Percentiles rank a stretch among this genome's conserved stretches.
These are phyloP conservation scores for Aleadryas rufinucha DNA, from an alignment of 2,113 vertebrate genomes.

Conservation along the genomic window DNA sequence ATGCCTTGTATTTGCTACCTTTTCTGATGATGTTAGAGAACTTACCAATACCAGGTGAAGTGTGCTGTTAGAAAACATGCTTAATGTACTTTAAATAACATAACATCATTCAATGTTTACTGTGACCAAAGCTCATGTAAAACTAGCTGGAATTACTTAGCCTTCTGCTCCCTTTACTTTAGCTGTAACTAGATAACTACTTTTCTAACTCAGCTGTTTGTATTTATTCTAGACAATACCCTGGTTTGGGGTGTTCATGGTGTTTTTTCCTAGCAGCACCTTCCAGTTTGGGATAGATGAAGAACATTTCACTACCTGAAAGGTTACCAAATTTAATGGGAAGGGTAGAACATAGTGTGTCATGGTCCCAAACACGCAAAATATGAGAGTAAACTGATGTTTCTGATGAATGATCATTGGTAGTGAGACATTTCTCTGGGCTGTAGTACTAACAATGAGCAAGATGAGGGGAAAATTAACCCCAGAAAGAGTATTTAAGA, in stretches of 20 bases:
- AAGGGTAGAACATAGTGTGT: not conserved
- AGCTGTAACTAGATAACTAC: not conserved
- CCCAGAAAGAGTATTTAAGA: not conserved
- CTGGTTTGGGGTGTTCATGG: not conserved
- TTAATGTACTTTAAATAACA: not conserved
- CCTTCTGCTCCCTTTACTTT: not conserved
- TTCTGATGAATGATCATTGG: not conserved
- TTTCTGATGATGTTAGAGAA: not conserved
- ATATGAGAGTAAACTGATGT: not conserved
- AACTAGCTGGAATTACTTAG: not conserved
- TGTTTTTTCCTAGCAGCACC: not conserved
- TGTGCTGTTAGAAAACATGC: not conserved
- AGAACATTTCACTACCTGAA: not conserved
- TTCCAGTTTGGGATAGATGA: not conserved
- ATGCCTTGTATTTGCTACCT: not conserved
- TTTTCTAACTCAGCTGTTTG: not conserved
- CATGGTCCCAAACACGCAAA: not conserved
- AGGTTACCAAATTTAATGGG: not conserved
- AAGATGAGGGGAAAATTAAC: not conserved
- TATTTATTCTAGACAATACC: not conserved
- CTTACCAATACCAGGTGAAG: not conserved
- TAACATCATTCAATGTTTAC: not conserved
- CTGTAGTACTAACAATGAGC: not conserved
- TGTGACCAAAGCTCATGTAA: not conserved
- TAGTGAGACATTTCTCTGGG: not conserved